Evolutionary conservation across 2,797 vertebrate species (phyloP).

Genomic region (Rhabdomys pumilio): DNA sequence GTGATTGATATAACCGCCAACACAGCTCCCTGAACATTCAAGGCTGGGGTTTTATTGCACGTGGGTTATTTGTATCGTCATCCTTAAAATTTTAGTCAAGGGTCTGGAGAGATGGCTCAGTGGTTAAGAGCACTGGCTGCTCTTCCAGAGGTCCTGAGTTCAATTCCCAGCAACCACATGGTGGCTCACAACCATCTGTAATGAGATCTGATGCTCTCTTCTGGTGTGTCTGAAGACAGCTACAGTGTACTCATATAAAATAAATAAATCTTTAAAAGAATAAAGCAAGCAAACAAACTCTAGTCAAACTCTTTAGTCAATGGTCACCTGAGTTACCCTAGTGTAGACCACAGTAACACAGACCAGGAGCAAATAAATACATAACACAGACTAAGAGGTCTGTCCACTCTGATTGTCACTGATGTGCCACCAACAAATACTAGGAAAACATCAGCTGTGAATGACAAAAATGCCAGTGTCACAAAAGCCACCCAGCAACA

Average conservation of each 20-base stretch:
- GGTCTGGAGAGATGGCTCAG: too few relatives aligned
- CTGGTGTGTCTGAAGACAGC: not conserved
- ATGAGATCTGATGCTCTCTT: not conserved
- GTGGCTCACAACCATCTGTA: not conserved
- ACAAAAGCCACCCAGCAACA: not conserved
- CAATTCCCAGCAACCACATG: not conserved
- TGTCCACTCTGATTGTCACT: not conserved
- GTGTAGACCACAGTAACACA: not conserved
- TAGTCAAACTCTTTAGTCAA: not conserved
- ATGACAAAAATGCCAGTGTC: not conserved
- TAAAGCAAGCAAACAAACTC: not conserved
- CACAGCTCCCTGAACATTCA: not conserved
- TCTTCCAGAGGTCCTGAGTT: not conserved
- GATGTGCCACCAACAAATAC: not conserved
- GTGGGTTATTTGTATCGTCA: not conserved
- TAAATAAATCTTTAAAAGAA: not conserved
- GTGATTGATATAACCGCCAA: not conserved
- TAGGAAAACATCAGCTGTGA: not conserved
- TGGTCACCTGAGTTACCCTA: not conserved
- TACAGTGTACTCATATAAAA: too few relatives aligned
- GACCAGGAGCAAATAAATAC: not conserved
- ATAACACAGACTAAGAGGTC: not conserved
- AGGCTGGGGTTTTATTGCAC: not conserved
- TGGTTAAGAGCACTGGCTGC: not conserved
- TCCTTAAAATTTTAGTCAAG: slow-evolving; percentile 19